phyloP scores from a whole-genome alignment of 2,888 invertebrate genomes.

The Cephus nigrinus region DNA sequence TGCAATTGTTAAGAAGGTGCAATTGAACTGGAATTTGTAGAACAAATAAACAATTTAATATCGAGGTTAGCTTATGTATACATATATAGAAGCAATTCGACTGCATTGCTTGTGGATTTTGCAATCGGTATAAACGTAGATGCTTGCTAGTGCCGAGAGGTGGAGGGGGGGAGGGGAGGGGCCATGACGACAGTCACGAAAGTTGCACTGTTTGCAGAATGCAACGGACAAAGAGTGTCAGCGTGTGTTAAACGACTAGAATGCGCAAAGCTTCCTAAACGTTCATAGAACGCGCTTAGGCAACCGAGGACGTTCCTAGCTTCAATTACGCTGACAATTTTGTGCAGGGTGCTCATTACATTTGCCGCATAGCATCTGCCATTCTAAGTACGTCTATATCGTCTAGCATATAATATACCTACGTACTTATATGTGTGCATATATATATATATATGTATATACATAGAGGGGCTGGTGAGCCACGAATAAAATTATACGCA shows the following conservation, averaged over 20 bases:
- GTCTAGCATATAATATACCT: neutral
- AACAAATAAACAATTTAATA: neutral
- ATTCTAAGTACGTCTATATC: neutral
- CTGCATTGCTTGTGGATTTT: neutral
- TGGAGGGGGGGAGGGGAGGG: neutral
- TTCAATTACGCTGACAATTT: conserved; percentile 55
- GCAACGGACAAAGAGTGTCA: neutral
- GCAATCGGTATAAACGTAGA: neutral
- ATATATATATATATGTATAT: too few relatives aligned
- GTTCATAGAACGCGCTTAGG: conserved; percentile 53
- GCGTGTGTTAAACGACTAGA: conserved; percentile 35
- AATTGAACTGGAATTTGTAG: neutral
- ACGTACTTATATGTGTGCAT: neutral
- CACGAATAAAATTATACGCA: neutral
- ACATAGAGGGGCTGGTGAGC: neutral
- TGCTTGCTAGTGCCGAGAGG: neutral
- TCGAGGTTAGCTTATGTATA: neutral
- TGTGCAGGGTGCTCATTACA: neutral
- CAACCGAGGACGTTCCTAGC: conserved; percentile 51
- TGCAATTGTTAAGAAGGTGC: neutral
- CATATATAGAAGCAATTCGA: neutral
- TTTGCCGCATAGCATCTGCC: neutral
- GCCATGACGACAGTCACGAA: neutral
- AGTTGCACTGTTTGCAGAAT: neutral
- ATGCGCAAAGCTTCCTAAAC: conserved; percentile 42